These are phyloP conservation scores for Platycheirus rosarum DNA, from an alignment of 2,888 invertebrate genomes.

Conservation along the genomic window DNA sequence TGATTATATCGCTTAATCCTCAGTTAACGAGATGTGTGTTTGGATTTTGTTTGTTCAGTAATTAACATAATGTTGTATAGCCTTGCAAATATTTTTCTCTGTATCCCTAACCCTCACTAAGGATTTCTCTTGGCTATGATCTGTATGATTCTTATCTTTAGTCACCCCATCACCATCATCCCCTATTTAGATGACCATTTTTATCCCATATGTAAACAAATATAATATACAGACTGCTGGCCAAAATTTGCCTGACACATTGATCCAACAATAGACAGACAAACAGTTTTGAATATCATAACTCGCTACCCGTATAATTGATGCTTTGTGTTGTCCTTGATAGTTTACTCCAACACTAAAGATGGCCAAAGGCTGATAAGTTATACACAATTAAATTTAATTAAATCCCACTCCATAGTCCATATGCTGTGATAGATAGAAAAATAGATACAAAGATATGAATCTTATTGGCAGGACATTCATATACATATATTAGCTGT, in stretches of 20 bases:
- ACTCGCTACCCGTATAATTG: slow-evolving; percentile 45
- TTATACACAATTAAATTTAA: slow-evolving; percentile 27
- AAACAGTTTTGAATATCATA: slow-evolving; percentile 18
- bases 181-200: slow-evolving; percentile 53
- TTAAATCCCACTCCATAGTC: slow-evolving; percentile 25
- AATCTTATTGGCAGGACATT: slow-evolving; percentile 27
- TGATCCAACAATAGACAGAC: slow-evolving; percentile 28
- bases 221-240: slow-evolving; percentile 41
- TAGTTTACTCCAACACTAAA: slow-evolving; percentile 26
- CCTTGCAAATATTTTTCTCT: neutral
- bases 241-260: slow-evolving; percentile 60
- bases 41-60: slow-evolving; percentile 60
- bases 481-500: too few species aligned
- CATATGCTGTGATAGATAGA: slow-evolving; percentile 12
- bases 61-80: slow-evolving; percentile 34
- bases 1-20: slow-evolving; percentile 57
- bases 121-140: neutral
- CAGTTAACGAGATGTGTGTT: slow-evolving; percentile 59
- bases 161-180: slow-evolving; percentile 28
- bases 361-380: slow-evolving; percentile 39
- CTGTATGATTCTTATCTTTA: slow-evolving; percentile 9
- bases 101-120: slow-evolving; percentile 5
- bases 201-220: slow-evolving; percentile 53
- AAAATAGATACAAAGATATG: slow-evolving; percentile 12
- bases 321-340: slow-evolving; percentile 44